Evolutionary conservation across 2,888 invertebrate species (phyloP), one percentile per base, ranked within the genome.

Genomic region (Leptopterna dolabrata): DNA sequence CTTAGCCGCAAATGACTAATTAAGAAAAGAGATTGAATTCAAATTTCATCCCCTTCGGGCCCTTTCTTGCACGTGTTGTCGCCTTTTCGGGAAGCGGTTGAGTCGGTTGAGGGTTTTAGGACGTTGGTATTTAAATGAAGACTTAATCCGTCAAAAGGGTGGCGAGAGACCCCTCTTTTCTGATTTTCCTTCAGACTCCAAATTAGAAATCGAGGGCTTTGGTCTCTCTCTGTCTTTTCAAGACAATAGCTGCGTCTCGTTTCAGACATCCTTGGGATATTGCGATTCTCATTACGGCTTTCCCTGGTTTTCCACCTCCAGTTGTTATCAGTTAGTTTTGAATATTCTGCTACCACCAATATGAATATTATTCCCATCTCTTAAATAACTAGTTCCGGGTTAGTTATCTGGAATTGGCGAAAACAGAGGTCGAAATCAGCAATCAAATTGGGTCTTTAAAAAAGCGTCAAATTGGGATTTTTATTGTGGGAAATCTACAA

Each of bases 11-110:
- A 88, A 88, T 88, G 88, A 88, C 88, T 88, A 88, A 88, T 88
- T 88, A 88, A 87, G 88, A 88, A 88, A 87, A 86, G 86, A 88
- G 88, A 88, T 88, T 88, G 88, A 87, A 88, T 88, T 88, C 87
- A 87, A 88, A 88, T 88, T 88, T 82, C 81, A 73, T 71, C 73
- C 78, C 82, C 80, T 82, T 51, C 29, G 27, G 30, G 30, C 82
- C 87, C 81, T 83, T 87, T 80, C 80, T 87, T 82, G 87, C 87
- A 87, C 87, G 87, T 87, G 87, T 82, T 87, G 70, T 45, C 87
- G 87, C 87, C 87, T 87, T 78, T 30, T n/a, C 29, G 36, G 71
- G 29, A 36, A 76, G 81, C 47, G 63, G 76, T 41, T 43, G 30
- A 36, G 30, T 29, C 29, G 76, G 63, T 41, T 76, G 88, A 86